Evolutionary conservation across 2,797 vertebrate genomes (phyloP).

Genomic region (Platalea minor): DNA sequence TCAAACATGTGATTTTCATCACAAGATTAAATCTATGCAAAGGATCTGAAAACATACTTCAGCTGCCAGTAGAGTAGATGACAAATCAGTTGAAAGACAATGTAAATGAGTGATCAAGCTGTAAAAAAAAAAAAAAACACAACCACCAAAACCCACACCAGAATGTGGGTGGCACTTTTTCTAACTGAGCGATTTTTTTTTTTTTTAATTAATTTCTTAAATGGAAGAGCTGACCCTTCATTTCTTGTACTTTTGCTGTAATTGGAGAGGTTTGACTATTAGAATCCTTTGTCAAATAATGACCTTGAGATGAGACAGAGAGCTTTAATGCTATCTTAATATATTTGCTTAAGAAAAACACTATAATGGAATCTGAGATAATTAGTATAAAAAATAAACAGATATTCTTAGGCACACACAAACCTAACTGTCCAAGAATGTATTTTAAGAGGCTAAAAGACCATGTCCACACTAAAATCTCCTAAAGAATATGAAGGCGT

Average conservation of each 20-base stretch:
- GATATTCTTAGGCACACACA: neutral
- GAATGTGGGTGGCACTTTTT: neutral
- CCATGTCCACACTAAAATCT: neutral
- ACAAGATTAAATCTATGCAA: constrained; percentile 48
- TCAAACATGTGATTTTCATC: constrained; percentile 35
- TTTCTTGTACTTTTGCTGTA: neutral
- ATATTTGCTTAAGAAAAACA: neutral
- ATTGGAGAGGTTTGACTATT: neutral
- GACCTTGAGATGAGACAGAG: neutral
- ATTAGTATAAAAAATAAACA: neutral
- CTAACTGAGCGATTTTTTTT: neutral
- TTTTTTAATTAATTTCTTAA: neutral
- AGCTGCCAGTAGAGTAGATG: constrained; percentile 39
- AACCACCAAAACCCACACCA: neutral
- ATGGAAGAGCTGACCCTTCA: neutral
- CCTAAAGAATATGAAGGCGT: neutral
- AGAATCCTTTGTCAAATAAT: neutral
- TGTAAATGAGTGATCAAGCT: neutral
- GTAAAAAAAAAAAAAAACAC: neutral
- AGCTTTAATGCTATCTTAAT: neutral
- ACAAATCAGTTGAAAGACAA: constrained; percentile 52
- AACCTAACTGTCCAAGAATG: neutral
- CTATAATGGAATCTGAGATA: neutral
- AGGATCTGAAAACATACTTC: constrained; percentile 28
- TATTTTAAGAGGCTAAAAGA: neutral